Percentiles rank a stretch among this genome's conserved stretches.
Conservation (phyloP, 2,888 invertebrate species). For the Hecatera dysodea region DNA sequence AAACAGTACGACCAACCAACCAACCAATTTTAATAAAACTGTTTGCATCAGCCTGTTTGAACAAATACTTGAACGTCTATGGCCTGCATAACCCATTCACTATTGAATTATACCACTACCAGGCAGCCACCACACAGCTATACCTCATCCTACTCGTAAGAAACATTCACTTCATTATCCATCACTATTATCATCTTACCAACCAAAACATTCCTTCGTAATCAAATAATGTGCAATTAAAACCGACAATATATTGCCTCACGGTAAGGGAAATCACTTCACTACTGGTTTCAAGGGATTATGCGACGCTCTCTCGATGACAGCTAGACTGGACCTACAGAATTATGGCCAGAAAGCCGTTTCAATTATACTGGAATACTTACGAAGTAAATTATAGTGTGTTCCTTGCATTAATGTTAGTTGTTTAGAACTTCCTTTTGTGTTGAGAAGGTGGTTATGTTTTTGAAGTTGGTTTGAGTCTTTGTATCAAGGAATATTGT, state of each 20-base stretch:
- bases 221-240: conserved; percentile 64
- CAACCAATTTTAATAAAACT: too few relatives aligned
- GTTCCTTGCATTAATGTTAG: conserved; percentile 54
- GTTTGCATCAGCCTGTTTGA: too few relatives aligned
- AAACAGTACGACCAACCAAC: too few relatives aligned
- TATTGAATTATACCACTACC: background rate
- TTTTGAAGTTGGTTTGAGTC: background rate
- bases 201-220: conserved; percentile 43
- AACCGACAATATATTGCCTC: conserved; percentile 44
- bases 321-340: conserved; percentile 69
- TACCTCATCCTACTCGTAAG: background rate
- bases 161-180: background rate
- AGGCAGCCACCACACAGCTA: background rate
- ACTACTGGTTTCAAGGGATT: conserved; percentile 56
- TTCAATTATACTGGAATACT: conserved; percentile 77
- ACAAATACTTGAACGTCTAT: too few relatives aligned
- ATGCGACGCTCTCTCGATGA: conserved; percentile 61
- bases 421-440: conserved; percentile 64
- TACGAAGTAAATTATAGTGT: conserved; percentile 75
- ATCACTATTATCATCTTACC: conserved; percentile 13
- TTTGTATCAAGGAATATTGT: background rate
- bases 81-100: background rate
- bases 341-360: conserved; percentile 78
- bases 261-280: conserved; percentile 61
- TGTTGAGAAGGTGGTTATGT: conserved; percentile 8